phyloP scores from a whole-genome alignment of 2,113 vertebrate species.

The Cnemophilus loriae region DNA sequence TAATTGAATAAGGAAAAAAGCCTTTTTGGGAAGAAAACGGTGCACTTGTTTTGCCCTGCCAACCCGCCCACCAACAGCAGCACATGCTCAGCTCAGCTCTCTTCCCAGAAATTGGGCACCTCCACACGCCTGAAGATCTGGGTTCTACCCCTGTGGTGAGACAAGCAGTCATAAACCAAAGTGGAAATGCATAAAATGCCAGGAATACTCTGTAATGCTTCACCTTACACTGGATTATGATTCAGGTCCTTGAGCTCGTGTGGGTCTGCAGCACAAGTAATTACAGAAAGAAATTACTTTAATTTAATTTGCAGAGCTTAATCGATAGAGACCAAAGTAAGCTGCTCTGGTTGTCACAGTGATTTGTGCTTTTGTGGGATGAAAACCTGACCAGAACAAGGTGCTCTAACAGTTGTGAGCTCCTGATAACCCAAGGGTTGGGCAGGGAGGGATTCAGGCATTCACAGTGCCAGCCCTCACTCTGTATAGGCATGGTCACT shows the following conservation, averaged over 20 bases:
- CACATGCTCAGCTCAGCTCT: neutral
- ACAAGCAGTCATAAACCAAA: neutral
- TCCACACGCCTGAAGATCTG: neutral
- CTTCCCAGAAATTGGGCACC: neutral
- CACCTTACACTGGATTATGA: neutral
- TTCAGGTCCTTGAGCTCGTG: neutral
- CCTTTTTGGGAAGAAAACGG: neutral
- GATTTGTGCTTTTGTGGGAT: neutral
- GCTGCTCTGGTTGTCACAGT: neutral
- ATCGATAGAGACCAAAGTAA: neutral
- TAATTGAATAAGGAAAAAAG: neutral
- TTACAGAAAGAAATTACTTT: constrained; percentile 3
- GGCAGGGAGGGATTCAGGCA: neutral
- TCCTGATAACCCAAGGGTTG: neutral
- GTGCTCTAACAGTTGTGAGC: neutral
- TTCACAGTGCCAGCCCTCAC: neutral
- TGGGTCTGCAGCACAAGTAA: neutral
- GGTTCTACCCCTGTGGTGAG: neutral
- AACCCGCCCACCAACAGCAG: neutral
- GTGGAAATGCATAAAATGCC: neutral
- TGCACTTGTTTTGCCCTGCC: neutral
- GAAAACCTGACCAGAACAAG: neutral
- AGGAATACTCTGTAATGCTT: neutral
- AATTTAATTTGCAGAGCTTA: constrained; percentile 26
- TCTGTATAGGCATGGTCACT: neutral